Conservation (phyloP, 2,797 vertebrate species). For the Morus bassanus region DNA sequence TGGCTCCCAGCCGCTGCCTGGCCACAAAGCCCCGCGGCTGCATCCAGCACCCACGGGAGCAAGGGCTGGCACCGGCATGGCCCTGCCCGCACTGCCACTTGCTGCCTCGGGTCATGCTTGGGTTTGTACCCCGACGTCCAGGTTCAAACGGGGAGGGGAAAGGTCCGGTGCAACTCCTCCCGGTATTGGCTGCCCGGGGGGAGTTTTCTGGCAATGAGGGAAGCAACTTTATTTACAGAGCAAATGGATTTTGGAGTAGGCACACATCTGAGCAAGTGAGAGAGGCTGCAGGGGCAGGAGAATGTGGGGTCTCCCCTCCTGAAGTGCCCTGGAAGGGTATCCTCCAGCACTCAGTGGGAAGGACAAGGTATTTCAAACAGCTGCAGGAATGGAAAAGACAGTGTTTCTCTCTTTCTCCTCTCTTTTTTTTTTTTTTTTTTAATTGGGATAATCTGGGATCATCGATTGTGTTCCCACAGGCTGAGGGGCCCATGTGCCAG, state of each 20-base stretch:
- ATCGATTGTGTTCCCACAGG: not conserved
- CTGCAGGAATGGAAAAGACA: not conserved
- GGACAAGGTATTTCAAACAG: not conserved
- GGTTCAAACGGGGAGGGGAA: not conserved
- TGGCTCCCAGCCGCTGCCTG: not conserved
- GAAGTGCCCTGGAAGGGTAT: not conserved
- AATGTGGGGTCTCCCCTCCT: not conserved
- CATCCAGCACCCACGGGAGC: not conserved
- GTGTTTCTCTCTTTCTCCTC: not conserved
- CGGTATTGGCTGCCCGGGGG: not conserved
- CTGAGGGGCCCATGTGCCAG: not conserved
- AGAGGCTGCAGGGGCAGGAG: not conserved
- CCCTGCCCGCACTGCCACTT: not conserved
- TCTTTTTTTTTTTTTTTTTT: not conserved
- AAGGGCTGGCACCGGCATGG: not conserved
- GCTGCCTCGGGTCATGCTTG: not conserved
- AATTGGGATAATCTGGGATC: slow-evolving; percentile 9
- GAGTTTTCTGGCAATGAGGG: slow-evolving; percentile 29
- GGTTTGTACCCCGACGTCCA: not conserved
- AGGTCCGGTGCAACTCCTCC: not conserved
- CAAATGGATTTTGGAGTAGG: slow-evolving; percentile 51
- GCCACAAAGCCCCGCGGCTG: not conserved
- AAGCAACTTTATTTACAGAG: slow-evolving; percentile 60
- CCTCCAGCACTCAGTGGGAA: not conserved
- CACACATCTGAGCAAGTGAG: slow-evolving; percentile 49